Evolutionary conservation across 2,888 invertebrate species (phyloP), one percentile per base, ranked within the genome.

Genomic region (Hypselothyrea guttata): DNA sequence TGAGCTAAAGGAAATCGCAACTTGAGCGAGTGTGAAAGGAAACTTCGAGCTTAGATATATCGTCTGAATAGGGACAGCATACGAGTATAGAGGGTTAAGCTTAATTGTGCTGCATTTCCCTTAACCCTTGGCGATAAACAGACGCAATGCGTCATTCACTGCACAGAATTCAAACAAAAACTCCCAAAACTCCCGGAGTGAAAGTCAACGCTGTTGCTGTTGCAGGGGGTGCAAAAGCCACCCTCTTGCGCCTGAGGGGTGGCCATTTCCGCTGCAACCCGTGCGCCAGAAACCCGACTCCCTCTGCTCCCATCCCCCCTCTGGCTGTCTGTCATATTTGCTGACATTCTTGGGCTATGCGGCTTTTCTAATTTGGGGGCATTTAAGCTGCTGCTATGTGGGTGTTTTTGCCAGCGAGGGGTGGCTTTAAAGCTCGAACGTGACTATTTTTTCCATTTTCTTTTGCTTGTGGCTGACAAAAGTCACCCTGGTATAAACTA

Each of bases 401-500:
- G 22, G 13, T n/a, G 33, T 30, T 49, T 45, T 38, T 31, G 7
- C 16, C 11, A n/a, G 28, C 8, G 16, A 81, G 73, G 78, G 78
- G 81, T 81, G 78, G 78, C 76, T 82, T 76, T 76, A 73, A 81
- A 74, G 51, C 56, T 44, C 59, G 60, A 51, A 77, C 79, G 75
- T 79, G 79, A 75, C 76, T 77, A 61, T 55, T 63, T 49, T 60
- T 52, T 40, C 31, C 51, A 52, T 13, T 42, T 51, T 46, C 37
- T 51, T 53, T 48, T 40, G 9, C 42, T 57, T 58, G 45, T 34
- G 70, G 33, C 75, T 71, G 69, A 31, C 71, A 77, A 77, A 78
- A 78, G 77, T 78, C 77, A 78, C 77, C 77, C 54, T 52, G 46
- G 48, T 79, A 73, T 81, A 72, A 75, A 77, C 81, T 73, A 75